Evolutionary conservation across 2,888 invertebrate genomes (phyloP).

Genomic region (Amaurobius ferox): DNA sequence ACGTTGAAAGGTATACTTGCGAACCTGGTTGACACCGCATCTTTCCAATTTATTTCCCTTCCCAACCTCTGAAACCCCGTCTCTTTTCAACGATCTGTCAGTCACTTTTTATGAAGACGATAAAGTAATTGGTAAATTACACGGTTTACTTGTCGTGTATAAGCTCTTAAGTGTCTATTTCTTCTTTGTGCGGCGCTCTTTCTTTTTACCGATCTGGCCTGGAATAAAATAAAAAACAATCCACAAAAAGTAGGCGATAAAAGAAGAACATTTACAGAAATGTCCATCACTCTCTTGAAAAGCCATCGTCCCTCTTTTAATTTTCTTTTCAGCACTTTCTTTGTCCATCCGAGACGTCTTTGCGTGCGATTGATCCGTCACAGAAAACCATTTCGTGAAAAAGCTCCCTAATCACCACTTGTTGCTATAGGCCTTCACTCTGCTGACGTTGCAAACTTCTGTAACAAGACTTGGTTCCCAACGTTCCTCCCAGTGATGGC

Average conservation of each 20-base stretch:
- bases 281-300: background rate
- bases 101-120: background rate
- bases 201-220: no score
- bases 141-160: background rate
- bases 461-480: no score
- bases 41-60: background rate
- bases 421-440: background rate
- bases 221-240: no score
- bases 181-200: no score
- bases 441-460: no score
- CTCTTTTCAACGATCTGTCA: slow-evolving; percentile 36
- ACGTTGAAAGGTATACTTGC: no score
- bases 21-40: background rate
- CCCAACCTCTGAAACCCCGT: background rate
- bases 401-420: slow-evolving; percentile 13
- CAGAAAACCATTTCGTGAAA: background rate
- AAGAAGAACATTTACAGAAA: slow-evolving; percentile 1
- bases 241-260: background rate
- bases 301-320: slow-evolving; percentile 2
- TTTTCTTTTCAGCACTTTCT: slow-evolving; percentile 1
- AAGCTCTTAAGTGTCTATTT: background rate
- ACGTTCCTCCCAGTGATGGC: no score
- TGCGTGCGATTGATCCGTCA: slow-evolving; percentile 10
- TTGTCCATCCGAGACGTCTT: background rate
- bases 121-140: slow-evolving; percentile 16